Conservation (phyloP, 2,797 vertebrate genomes). For the Manis javanica region DNA sequence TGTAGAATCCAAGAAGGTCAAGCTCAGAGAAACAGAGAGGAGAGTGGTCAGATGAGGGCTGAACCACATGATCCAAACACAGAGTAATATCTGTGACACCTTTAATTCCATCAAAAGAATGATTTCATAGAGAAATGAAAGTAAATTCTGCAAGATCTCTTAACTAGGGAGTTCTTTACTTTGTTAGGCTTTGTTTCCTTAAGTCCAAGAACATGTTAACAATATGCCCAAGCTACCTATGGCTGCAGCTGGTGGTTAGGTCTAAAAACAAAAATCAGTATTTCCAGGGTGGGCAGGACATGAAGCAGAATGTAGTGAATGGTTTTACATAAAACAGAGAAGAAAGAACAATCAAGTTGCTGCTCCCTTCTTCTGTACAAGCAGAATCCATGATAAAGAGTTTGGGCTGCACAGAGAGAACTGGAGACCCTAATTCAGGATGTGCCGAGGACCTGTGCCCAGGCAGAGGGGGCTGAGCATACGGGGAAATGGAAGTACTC, state of each 20-base stretch:
- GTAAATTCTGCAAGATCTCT: neutral
- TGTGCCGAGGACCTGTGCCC: neutral
- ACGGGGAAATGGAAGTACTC: neutral
- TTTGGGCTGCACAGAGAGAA: neutral
- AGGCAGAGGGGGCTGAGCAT: neutral
- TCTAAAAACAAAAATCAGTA: constrained; percentile 1
- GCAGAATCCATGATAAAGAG: too few species aligned
- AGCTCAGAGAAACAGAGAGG: neutral
- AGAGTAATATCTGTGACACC: neutral
- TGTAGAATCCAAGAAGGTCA: neutral
- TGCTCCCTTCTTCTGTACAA: neutral
- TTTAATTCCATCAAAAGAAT: neutral
- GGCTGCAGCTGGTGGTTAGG: neutral
- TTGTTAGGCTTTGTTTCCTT: neutral
- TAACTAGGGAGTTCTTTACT: neutral
- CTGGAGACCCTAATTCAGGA: neutral
- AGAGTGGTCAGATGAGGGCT: neutral
- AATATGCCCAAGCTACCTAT: neutral
- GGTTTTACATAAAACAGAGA: neutral
- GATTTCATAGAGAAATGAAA: neutral
- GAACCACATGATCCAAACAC: neutral
- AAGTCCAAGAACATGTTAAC: neutral
- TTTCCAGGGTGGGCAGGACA: neutral
- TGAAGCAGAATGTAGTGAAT: neutral
- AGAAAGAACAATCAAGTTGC: neutral